Conservation (phyloP, 2,113 vertebrate species). For the Tachycineta bicolor region DNA sequence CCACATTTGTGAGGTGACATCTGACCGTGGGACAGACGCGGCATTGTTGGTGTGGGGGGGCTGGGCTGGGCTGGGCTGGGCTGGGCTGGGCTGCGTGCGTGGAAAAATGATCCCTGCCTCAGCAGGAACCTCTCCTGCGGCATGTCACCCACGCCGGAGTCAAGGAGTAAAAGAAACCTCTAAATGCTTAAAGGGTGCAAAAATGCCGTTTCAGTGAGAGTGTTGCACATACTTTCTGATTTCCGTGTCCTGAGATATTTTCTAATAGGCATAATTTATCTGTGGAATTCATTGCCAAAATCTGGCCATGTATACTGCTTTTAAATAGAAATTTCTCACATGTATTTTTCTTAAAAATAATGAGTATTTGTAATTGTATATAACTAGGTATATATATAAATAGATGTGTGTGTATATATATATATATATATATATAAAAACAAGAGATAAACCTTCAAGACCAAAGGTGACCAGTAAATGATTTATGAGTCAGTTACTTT, state of each 20-base stretch:
- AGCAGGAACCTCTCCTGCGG: background rate
- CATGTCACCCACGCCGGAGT: accelerated
- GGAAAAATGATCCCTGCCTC: background rate
- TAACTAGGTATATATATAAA: background rate
- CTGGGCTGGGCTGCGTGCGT: background rate
- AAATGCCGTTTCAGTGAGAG: background rate
- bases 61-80: background rate
- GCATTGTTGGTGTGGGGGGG: background rate
- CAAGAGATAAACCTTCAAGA: background rate
- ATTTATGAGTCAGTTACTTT: background rate
- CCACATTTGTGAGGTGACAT: slow-evolving; percentile 51
- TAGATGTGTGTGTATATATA: too few species aligned
- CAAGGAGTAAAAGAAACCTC: background rate
- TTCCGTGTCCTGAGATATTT: background rate
- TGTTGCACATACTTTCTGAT: background rate
- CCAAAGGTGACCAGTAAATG: background rate
- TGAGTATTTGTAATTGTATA: background rate
- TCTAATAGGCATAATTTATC: background rate
- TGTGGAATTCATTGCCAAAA: background rate
- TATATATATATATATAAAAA: too few species aligned
- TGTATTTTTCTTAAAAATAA: background rate
- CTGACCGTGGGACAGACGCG: background rate
- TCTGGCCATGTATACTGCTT: background rate
- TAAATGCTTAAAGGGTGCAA: background rate
- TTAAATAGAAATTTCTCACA: background rate